Evolutionary conservation across 92 coral and sea anemone genomes (phyloP).

Genomic region (Porites cylindrica): DNA sequence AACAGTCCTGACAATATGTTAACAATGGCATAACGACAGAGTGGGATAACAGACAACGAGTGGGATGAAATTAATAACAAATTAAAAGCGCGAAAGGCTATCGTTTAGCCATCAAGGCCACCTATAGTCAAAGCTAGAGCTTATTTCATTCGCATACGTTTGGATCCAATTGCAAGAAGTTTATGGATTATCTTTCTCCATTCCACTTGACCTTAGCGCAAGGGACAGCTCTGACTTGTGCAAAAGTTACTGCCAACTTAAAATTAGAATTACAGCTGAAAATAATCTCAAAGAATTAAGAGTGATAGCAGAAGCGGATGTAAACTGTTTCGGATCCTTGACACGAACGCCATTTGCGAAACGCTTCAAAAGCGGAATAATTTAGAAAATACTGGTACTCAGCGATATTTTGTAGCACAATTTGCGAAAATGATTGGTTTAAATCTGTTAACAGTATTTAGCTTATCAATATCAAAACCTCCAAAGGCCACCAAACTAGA

Average conservation of each 20-base stretch:
- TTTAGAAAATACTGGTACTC: neutral
- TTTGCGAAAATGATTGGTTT: conserved; percentile 58
- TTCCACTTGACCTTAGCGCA: conserved; percentile 42
- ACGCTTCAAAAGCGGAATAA: neutral
- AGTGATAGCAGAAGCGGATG: neutral
- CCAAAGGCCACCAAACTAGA: conserved; percentile 18
- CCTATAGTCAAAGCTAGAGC: neutral
- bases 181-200: conserved; percentile 27
- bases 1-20: conserved; percentile 9
- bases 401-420: conserved; percentile 15
- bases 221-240: conserved; percentile 5
- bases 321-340: neutral
- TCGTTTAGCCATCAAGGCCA: neutral
- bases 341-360: conserved; percentile 36
- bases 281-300: neutral
- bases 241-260: neutral
- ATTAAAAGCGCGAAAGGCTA: neutral
- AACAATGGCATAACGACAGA: conserved; percentile 22
- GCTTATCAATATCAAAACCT: conserved; percentile 47
- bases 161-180: conserved; percentile 14
- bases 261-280: conserved; percentile 29
- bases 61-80: neutral
- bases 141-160: conserved; percentile 2
- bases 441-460: conserved; percentile 58
- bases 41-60: neutral